These are phyloP conservation scores for Altica lythri DNA, from an alignment of 2,888 invertebrate species.

Conservation along the genomic window DNA sequence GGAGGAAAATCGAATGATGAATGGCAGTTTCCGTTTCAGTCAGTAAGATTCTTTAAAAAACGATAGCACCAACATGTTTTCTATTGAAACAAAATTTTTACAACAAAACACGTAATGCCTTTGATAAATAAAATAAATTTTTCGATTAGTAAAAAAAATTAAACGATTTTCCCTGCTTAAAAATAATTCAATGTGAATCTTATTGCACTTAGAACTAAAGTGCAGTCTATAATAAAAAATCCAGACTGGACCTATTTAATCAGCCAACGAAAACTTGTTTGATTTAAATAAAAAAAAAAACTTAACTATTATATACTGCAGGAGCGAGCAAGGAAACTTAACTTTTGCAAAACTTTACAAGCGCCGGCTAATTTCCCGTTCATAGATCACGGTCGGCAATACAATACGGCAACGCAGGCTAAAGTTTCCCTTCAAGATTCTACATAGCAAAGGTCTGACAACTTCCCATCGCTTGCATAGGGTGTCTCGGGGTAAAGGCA, in stretches of 20 bases:
- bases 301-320: conserved; percentile 16
- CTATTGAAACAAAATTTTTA: no score
- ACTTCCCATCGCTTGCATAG: conserved; percentile 9
- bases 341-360: conserved; percentile 17
- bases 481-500: background rate
- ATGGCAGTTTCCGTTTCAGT: conserved; percentile 4
- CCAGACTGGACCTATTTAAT: no score
- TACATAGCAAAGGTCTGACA: conserved; percentile 7
- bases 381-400: conserved; percentile 18
- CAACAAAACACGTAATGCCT: no score
- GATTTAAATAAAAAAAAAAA: conserved; percentile 7
- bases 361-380: conserved; percentile 22
- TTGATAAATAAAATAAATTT: no score
- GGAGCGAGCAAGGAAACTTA: background rate
- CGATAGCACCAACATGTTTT: no score
- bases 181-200: no score
- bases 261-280: background rate
- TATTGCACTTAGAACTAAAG: no score
- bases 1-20: conserved; percentile 15
- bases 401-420: conserved; percentile 5
- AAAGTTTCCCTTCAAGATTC: conserved; percentile 15
- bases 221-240: no score
- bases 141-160: no score
- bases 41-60: background rate
- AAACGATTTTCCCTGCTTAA: no score